Evolutionary conservation across 1,140 invertebrate species (phyloP).

Genomic region (Scaptomyza pallida): DNA sequence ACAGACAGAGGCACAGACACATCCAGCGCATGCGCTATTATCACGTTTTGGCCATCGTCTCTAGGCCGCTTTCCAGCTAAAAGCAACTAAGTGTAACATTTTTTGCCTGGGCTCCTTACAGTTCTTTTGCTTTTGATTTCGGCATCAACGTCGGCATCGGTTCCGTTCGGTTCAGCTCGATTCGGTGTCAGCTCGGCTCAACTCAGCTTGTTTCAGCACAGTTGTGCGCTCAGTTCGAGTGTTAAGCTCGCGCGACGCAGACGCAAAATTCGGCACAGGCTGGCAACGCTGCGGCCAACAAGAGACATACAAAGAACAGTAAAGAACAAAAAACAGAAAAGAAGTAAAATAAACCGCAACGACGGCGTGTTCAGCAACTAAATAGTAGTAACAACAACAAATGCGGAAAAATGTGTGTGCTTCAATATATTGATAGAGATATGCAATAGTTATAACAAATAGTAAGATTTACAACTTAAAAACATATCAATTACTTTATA

Average conservation of each 20-base stretch:
- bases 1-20: background rate
- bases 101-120: conserved; percentile 27
- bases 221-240: conserved; percentile 63
- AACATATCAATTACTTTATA: background rate
- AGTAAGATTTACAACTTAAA: no score
- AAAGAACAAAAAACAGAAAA: background rate
- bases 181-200: no score
- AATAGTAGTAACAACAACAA: conserved; percentile 41
- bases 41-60: conserved; percentile 8
- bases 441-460: conserved; percentile 1
- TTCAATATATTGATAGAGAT: background rate
- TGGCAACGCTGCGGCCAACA: conserved; percentile 61
- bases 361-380: no score
- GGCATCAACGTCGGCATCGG: no score
- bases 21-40: conserved; percentile 35
- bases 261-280: conserved; percentile 51
- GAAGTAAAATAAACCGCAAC: no score
- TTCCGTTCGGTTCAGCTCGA: conserved; percentile 34
- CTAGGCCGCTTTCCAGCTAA: conserved; percentile 35
- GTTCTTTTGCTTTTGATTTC: background rate
- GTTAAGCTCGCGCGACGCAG: conserved; percentile 69
- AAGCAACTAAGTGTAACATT: conserved; percentile 21
- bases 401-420: conserved; percentile 52
- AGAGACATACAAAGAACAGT: conserved; percentile 5
- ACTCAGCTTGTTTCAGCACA: no score